These are phyloP conservation scores for Lepidochrysops patricia DNA, from an alignment of 2,888 invertebrate genomes.

Conservation along the genomic window DNA sequence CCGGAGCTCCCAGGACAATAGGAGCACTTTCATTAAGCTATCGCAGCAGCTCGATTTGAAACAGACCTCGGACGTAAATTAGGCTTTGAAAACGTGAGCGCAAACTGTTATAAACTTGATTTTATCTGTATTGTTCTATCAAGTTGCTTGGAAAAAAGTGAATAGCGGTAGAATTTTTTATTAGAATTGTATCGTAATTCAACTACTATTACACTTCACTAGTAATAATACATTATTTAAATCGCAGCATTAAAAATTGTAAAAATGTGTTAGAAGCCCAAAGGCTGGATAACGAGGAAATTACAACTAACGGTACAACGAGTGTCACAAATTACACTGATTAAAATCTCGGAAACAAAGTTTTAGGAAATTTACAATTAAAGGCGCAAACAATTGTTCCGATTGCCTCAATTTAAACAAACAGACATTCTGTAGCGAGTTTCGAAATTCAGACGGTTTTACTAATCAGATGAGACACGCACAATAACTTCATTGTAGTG, in stretches of 20 bases:
- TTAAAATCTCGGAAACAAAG: conserved; percentile 15
- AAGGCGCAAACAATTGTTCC: conserved; percentile 20
- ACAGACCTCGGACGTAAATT: conserved; percentile 7
- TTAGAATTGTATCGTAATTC: no score
- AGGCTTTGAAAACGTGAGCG: conserved; percentile 1
- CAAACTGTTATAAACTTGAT: neutral
- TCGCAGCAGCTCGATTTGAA: conserved; percentile 15
- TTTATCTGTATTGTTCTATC: neutral
- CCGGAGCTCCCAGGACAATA: conserved; percentile 24
- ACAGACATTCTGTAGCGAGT: conserved; percentile 22
- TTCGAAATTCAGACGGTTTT: conserved; percentile 30
- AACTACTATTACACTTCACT: no score
- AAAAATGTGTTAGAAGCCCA: neutral
- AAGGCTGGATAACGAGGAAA: neutral
- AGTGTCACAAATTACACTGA: conserved; percentile 7
- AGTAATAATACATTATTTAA: neutral
- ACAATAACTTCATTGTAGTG: conserved; percentile 22
- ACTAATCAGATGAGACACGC: conserved; percentile 28
- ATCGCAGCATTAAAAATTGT: neutral
- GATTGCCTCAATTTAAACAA: conserved; percentile 22
- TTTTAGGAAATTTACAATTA: conserved; percentile 20
- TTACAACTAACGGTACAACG: neutral
- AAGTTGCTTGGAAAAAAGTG: no score
- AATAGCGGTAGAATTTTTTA: no score
- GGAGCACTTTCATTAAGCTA: conserved; percentile 24